A percentile compares a stretch with the other conserved stretches of the same genome.
phyloP scores from a whole-genome alignment of 2,113 vertebrate genomes.

The Tretioscincus oriximinensis region DNA sequence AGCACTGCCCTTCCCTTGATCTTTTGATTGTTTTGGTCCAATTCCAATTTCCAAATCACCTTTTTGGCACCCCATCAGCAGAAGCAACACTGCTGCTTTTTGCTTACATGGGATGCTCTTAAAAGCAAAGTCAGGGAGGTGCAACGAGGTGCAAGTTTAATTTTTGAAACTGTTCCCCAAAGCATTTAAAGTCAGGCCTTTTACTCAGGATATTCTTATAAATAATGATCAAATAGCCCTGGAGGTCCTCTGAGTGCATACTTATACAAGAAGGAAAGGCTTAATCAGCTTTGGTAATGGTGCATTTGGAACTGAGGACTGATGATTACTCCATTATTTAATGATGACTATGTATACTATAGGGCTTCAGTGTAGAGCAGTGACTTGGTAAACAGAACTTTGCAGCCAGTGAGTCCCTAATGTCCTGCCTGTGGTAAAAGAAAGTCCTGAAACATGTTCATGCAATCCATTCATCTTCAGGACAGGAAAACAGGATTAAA shows the following conservation, averaged over 20 bases:
- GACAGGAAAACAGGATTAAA: no score
- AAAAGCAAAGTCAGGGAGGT: not conserved
- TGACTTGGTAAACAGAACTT: not conserved
- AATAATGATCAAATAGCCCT: not conserved
- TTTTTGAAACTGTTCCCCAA: not conserved
- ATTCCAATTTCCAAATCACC: no score
- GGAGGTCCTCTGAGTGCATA: not conserved
- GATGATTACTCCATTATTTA: not conserved
- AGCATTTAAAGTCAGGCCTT: not conserved
- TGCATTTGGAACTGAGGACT: not conserved
- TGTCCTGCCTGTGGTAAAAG: no score
- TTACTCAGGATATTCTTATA: not conserved
- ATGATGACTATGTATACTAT: not conserved
- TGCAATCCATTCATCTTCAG: not conserved
- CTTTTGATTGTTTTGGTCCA: no score
- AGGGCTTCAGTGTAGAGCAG: not conserved
- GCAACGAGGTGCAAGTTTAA: not conserved
- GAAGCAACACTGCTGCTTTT: no score
- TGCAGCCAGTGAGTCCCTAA: not conserved
- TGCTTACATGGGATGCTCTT: no score
- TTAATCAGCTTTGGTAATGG: not conserved
- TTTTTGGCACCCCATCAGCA: no score
- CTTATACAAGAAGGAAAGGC: not conserved
- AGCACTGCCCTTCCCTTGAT: no score
- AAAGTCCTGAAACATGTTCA: not conserved